phyloP scores from a whole-genome alignment of 30 jellyfish, hydroid and myxozoan genomes.

The Phacellophora camtschatica region DNA sequence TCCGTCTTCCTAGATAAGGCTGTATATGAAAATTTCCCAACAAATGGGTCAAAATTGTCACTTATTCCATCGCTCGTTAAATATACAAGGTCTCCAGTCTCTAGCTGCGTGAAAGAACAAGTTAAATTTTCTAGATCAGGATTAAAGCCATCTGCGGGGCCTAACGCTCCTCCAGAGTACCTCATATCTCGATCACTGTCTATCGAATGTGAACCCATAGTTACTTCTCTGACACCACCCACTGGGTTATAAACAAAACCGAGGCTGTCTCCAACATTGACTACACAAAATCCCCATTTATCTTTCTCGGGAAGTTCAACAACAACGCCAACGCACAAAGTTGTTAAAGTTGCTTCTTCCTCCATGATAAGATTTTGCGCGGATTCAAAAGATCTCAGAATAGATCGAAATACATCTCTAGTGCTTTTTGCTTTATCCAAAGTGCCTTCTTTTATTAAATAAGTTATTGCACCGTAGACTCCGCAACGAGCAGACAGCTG shows the following conservation, averaged over 20 bases:
- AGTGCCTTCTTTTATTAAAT: conserved; percentile 24
- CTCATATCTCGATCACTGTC: conserved; percentile 88
- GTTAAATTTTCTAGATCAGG: conserved; percentile 86
- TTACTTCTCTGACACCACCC: conserved; percentile 87
- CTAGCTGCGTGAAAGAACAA: conserved; percentile 72
- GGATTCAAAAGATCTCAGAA: conserved; percentile 66
- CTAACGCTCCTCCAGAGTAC: conserved; percentile 90
- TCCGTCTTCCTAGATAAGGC: conserved; percentile 16
- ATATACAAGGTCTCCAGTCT: conserved; percentile 73
- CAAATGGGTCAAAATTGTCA: conserved; percentile 88
- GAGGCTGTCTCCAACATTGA: conserved; percentile 87
- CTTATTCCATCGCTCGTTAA: conserved; percentile 90
- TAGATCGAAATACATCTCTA: conserved; percentile 70
- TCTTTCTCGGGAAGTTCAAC: conserved; percentile 79
- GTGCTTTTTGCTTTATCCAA: conserved; percentile 51
- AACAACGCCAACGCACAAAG: conserved; percentile 88
- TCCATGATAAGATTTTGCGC: conserved; percentile 79
- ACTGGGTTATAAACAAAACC: conserved; percentile 68
- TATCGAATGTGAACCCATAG: conserved; percentile 84
- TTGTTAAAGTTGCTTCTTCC: conserved; percentile 83
- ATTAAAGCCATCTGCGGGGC: conserved; percentile 93
- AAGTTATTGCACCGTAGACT: conserved; percentile 73
- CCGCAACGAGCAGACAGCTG: conserved; percentile 78
- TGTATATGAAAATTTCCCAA: conserved; percentile 50
- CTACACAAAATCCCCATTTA: conserved; percentile 87